These are phyloP conservation scores for Rhinolophus sinicus DNA, from an alignment of 2,113 vertebrate species.

Conservation along the genomic window DNA sequence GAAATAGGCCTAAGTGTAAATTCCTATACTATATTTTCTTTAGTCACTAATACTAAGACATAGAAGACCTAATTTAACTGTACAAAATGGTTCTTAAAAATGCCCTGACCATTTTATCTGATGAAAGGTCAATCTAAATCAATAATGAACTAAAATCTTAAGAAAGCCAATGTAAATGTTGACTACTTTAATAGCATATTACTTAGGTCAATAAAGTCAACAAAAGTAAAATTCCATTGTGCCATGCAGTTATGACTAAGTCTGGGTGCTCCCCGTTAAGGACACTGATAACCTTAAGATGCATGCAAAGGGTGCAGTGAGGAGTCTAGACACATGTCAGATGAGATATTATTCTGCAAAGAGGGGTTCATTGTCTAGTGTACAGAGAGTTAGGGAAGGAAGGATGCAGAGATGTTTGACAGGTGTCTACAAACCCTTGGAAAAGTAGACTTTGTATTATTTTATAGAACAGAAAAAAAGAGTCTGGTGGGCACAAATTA, in stretches of 20 bases:
- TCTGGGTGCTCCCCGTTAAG: background rate
- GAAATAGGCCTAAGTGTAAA: background rate
- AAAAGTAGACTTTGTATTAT: background rate
- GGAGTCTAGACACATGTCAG: background rate
- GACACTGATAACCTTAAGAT: background rate
- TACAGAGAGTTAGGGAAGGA: background rate
- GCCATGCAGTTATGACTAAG: constrained; percentile 20
- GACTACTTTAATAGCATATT: constrained; percentile 54
- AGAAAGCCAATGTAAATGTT: constrained; percentile 61
- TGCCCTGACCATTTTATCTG: constrained; percentile 11
- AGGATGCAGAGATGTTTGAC: background rate
- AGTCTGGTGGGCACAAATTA: background rate
- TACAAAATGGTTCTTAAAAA: background rate
- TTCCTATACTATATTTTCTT: background rate
- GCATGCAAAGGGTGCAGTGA: background rate
- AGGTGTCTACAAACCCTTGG: background rate
- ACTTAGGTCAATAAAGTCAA: constrained; percentile 58
- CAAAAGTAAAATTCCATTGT: constrained; percentile 42
- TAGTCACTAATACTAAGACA: background rate
- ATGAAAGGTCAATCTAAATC: constrained; percentile 45
- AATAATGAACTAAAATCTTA: constrained; percentile 6
- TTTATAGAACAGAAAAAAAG: background rate
- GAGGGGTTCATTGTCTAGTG: background rate
- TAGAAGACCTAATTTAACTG: background rate
- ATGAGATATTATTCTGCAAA: background rate